Evolutionary conservation across 2,113 vertebrate species (phyloP), one percentile per base, ranked within the genome.

Genomic region (Triplophysa siluroides): DNA sequence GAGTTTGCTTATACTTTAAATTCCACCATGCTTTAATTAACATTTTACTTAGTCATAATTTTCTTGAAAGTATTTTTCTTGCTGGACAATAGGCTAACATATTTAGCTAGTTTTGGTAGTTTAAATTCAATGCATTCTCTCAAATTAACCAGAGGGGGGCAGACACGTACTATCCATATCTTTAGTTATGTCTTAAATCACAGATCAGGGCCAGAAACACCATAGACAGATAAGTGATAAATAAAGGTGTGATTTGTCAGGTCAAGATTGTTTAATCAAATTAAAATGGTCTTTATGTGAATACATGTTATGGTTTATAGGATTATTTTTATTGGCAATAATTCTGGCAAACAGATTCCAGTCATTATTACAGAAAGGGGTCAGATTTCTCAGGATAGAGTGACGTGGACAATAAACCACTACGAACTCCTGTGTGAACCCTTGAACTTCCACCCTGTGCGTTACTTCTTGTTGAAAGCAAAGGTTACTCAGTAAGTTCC

Each of bases 81-180:
- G 26, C 26, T 29, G 0, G 2, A 2, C 26, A 29, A 29, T 2
- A 29, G 26, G 26, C 1, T 38, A 6, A 7, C 33, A 38, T 1
- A 38, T 38, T 38, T 38, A 38, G 33, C 33, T 38, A 38, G 33
- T 38, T 24, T 52, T 24, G 62, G 52, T 50, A 8, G 41, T 69
- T 69, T 56, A 14, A 67, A 69, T 50, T 67, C 65, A 24, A 65
- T 76, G 83, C 68, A 81, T 75, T 81, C 69, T 58, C 69, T 41
- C 21, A 66, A 11, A 66, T 81, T 69, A 62, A 76, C 81, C 84
- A 83, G 81, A 81, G 74, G 84, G 80, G 78, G 84, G 78, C 84
- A 85, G 78, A 71, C 81, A 69, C 62, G 41, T 56, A 47, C 73
- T 67, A 16, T 47, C 63, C 11, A 18, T n/a, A 38, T 3, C 33